Percentiles rank a stretch among this genome's conserved stretches.
Conservation (phyloP, 1,140 invertebrate species). For the Hetaerina americana region DNA sequence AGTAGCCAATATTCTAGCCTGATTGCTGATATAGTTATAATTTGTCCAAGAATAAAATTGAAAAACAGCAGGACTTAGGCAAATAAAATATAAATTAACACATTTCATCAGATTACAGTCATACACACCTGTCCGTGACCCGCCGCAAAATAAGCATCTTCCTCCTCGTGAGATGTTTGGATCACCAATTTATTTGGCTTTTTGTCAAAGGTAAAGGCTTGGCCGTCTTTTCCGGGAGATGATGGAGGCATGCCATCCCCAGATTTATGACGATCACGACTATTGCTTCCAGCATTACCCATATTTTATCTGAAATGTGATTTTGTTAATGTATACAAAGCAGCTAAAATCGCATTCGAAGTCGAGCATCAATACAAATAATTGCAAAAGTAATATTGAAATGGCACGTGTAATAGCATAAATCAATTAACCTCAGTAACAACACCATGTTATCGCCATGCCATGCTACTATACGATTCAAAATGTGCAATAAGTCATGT, state of each 20-base stretch:
- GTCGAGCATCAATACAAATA: background rate
- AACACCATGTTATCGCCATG: background rate
- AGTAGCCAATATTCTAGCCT: too few relatives aligned
- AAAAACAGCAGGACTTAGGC: too few relatives aligned
- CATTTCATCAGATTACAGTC: too few relatives aligned
- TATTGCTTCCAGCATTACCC: conserved; percentile 60
- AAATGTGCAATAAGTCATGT: background rate
- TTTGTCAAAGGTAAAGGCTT: conserved; percentile 76
- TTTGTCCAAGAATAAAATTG: too few relatives aligned
- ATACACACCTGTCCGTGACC: conserved; percentile 22
- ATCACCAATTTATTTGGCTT: conserved; percentile 49
- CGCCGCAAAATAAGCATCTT: conserved; percentile 65
- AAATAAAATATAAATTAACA: too few relatives aligned
- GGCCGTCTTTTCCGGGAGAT: conserved; percentile 59
- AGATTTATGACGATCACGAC: conserved; percentile 47
- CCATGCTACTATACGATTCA: background rate
- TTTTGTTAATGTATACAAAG: background rate
- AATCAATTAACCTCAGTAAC: background rate
- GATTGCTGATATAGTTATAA: too few relatives aligned
- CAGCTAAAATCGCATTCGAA: background rate
- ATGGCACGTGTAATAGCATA: background rate
- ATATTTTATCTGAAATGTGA: conserved; percentile 27
- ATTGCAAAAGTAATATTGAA: background rate
- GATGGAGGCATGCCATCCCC: conserved; percentile 42
- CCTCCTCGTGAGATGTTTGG: conserved; percentile 61